phyloP scores from a whole-genome alignment of 2,797 vertebrate species.

The Phrynocephalus guinanensis region DNA sequence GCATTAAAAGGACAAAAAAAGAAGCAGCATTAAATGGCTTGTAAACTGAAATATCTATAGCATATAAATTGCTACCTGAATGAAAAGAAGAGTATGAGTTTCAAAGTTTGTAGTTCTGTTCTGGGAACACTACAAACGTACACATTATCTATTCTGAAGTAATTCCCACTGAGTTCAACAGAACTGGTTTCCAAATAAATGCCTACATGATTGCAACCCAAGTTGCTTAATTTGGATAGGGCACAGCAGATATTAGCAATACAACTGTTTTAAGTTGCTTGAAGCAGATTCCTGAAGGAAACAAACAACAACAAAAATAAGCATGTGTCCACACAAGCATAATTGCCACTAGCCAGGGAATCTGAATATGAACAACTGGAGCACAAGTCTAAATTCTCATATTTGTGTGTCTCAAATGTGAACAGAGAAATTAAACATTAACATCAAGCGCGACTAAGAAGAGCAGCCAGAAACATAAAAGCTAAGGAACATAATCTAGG shows the following conservation, averaged over 20 bases:
- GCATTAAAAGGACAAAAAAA: background rate
- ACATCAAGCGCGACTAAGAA: background rate
- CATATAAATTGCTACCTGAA: background rate
- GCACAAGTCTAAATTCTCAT: background rate
- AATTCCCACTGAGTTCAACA: background rate
- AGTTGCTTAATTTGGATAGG: background rate
- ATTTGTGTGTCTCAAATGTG: background rate
- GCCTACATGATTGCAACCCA: background rate
- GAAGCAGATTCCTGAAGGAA: background rate
- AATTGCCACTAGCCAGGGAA: background rate
- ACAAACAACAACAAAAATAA: background rate
- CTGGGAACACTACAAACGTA: background rate
- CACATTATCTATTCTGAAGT: background rate
- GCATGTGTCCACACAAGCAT: background rate
- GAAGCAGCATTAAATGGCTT: background rate
- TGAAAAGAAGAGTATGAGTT: background rate
- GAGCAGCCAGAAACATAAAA: background rate
- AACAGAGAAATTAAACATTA: background rate
- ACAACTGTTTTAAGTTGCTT: background rate
- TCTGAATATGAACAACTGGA: background rate
- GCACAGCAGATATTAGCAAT: background rate
- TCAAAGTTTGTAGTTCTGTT: background rate
- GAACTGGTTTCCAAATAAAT: background rate
- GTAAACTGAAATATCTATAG: background rate
- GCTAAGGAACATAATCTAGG: background rate